Evolutionary conservation across 2,888 invertebrate genomes (phyloP), one percentile per base, ranked within the genome.

Genomic region (Drosophila austrosaltans): DNA sequence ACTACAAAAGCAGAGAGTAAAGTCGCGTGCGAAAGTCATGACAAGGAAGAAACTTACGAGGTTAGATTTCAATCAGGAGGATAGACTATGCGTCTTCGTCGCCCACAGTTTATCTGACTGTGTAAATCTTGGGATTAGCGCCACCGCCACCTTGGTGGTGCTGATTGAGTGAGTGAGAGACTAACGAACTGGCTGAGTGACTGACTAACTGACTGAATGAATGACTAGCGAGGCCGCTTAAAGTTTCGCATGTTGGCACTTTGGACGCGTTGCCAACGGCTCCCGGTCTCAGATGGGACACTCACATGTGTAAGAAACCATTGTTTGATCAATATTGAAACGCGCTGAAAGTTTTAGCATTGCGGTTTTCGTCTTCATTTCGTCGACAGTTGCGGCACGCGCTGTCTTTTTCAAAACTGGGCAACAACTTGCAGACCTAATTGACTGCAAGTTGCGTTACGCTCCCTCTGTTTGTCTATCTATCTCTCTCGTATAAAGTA

Each of bases 1-100:
- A 40, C 72, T 61, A 66, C 71, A 68, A 44, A 60, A 36, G 36
- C 8, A 8, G 22, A 8, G 22, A 7, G 10, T 48, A 22, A 61
- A 78, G 75, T 84, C 86, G 88, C 85, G 88, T 85, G 88, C 83
- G 76, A 77, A 57, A 62, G 72, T 72, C 76, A 75, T 72, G 77
- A 69, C 71, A 61, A 63, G 62, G 16, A 16, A 16, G 16, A 1
- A 66, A 75, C 72, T 72, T 77, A 48, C 48, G 22, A 48, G 22
- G 10, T 75, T 76, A 82, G 82, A 86, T 85, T 78, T 66, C 76
- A 86, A 87, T 87, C 86, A 62, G 75, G 60, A 67, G 36, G 3
- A 16, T 16, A 72, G 75, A 78, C 75, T 75, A 70, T 75, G 85
- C 85, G 81, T 84, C 70, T 64, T 63, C 60, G 69, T 54, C 65